phyloP scores from a whole-genome alignment of 2,797 vertebrate genomes.

The Arremon brunneinucha region DNA sequence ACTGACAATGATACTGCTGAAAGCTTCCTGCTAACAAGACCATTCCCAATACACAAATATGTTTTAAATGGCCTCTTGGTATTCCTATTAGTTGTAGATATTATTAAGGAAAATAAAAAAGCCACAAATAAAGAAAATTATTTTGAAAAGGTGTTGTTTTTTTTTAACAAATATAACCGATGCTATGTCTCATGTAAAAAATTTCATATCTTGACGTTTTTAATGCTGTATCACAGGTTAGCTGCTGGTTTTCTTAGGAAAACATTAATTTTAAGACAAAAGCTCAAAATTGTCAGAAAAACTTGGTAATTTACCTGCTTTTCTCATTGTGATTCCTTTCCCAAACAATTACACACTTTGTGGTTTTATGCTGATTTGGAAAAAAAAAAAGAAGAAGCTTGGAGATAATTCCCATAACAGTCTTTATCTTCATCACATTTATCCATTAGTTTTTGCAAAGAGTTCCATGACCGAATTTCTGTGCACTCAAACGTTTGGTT shows the following conservation, averaged over 20 bases:
- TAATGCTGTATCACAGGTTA: neutral
- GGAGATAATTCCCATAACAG: neutral
- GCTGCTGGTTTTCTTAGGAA: neutral
- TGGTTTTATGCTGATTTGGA: neutral
- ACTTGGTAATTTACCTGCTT: neutral
- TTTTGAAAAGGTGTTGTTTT: neutral
- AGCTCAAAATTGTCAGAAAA: neutral
- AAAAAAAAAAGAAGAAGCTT: neutral
- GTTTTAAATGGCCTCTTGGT: neutral
- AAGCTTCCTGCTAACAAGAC: neutral
- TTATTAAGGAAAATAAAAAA: neutral
- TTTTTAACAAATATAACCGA: neutral
- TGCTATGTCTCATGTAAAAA: neutral
- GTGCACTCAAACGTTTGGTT: neutral
- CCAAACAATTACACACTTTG: neutral
- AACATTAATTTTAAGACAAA: neutral
- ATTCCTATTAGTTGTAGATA: neutral
- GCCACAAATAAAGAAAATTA: neutral
- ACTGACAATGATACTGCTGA: rapidly evolving
- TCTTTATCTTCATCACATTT: neutral
- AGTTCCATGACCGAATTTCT: rapidly evolving
- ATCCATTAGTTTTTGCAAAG: neutral
- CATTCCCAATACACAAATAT: neutral
- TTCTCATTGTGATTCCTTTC: neutral
- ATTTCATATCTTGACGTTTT: neutral